Evolutionary conservation across 2,888 invertebrate species (phyloP).

Genomic region (Pristionchus japonicus): DNA sequence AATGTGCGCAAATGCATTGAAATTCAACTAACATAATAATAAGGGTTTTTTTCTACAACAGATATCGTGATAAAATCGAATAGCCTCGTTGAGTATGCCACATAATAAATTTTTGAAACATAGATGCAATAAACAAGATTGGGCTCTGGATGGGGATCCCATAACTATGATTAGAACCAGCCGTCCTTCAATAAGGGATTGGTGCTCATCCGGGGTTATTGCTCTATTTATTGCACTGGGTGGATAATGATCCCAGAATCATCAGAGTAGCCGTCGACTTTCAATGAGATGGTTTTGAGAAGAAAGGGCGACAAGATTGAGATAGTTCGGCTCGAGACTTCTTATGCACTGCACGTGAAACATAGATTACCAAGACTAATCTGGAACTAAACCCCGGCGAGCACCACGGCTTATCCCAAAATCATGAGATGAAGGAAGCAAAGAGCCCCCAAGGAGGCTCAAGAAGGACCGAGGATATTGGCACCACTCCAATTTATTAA

Average conservation of each 20-base stretch:
- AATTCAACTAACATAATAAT: too few species aligned
- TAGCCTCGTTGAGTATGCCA: too few species aligned
- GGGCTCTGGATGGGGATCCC: background rate
- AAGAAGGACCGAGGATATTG: background rate
- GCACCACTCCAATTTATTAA: conserved; percentile 41
- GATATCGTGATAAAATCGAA: too few species aligned
- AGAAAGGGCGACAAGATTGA: background rate
- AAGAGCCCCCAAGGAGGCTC: background rate
- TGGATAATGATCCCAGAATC: background rate
- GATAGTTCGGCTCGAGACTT: background rate
- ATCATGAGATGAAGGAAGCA: background rate
- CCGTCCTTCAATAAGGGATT: background rate
- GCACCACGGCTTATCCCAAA: background rate
- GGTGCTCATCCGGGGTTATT: background rate
- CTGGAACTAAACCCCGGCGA: background rate
- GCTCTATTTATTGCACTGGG: background rate
- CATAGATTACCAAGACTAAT: too few species aligned
- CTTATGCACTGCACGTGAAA: too few species aligned
- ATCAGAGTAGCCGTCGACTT: background rate
- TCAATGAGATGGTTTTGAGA: background rate
- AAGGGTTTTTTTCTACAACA: too few species aligned
- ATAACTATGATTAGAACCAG: background rate
- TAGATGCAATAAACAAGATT: background rate
- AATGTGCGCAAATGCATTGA: too few species aligned
- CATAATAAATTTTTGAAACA: background rate